phyloP scores from a whole-genome alignment of 2,888 invertebrate genomes.

The Leptopilina myrica region DNA sequence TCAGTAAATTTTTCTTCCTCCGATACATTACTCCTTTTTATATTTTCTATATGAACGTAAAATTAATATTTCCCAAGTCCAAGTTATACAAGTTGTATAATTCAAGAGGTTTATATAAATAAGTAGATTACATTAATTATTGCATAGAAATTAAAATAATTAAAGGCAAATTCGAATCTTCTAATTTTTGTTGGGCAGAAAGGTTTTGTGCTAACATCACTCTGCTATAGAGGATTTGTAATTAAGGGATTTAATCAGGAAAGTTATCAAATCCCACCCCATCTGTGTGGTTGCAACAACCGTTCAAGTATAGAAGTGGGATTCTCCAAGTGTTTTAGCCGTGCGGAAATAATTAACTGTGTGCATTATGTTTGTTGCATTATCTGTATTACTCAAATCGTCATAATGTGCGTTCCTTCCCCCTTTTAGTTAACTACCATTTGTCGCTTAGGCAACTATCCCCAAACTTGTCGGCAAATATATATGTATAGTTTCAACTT shows the following conservation, averaged over 20 bases:
- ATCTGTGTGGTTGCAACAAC: slow-evolving; percentile 50
- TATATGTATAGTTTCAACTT: not conserved
- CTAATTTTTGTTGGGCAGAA: not conserved
- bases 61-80: too few species aligned
- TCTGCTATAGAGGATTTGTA: slow-evolving; percentile 43
- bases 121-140: too few species aligned
- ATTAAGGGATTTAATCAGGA: slow-evolving; percentile 61
- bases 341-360: slow-evolving; percentile 61
- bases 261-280: slow-evolving; percentile 57
- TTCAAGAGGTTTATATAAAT: too few species aligned
- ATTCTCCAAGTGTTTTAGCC: slow-evolving; percentile 52
- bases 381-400: slow-evolving; percentile 45
- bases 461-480: slow-evolving; percentile 15
- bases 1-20: slow-evolving; percentile 33
- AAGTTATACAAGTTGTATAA: too few species aligned
- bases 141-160: too few species aligned
- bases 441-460: slow-evolving; percentile 14
- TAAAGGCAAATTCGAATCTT: not conserved
- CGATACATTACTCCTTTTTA: not conserved
- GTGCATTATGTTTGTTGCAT: slow-evolving; percentile 56
- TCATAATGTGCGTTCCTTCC: slow-evolving; percentile 46
- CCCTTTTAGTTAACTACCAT: slow-evolving; percentile 20
- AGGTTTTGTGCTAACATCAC: not conserved
- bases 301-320: slow-evolving; percentile 45
- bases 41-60: too few species aligned